Evolutionary conservation across 2,113 vertebrate genomes (phyloP), one percentile per base, ranked within the genome.

Genomic region (Chaetodon auriga): DNA sequence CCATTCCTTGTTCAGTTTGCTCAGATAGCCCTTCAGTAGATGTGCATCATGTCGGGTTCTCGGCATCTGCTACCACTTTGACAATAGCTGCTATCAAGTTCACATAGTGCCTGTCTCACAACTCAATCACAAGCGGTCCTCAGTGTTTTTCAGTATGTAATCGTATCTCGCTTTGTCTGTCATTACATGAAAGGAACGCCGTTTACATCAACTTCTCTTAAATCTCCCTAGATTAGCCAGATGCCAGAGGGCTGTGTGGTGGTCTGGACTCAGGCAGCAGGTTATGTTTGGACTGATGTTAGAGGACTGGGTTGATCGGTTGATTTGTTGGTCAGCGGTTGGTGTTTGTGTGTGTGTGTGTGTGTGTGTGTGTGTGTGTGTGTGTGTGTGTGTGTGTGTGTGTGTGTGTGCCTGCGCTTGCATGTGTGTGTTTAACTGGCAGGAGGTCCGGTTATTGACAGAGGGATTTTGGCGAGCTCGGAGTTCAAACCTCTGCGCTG

Each of bases 381-480:
- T 89, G 72, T 90, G 85, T 91, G 48, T 78, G 43, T 80, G 65
- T 77, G 76, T 76, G 79, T 68, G 69, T 63, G 49, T 74, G 78
- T 68, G 71, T 86, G 82, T 89, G 72, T 90, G 85, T 91, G 48
- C 72, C 78, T 78, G 81, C 62, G 68, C 62, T 49, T 74, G 75
- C 63, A 71, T 85, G 80, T 89, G 72, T 90, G 85, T 91, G 87
- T 87, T 76, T 84, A 85, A 64, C 75, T 87, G 75, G 86, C 83
- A 90, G 85, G 84, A 93, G 91, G 92, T 91, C 88, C 86, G 55
- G 85, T 89, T 92, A 93, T 85, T 92, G 92, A 92, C 90, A 87
- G 90, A 90, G 83, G 94, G 93, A 94, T 95, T 94, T 93, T 25
- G 23, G 60, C 9, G 43, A 91, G 89, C 87, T 87, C 23, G 19